Base-by-base conservation (phyloP, 1,140 invertebrate genomes). In the Drosophila littoralis region DNA sequence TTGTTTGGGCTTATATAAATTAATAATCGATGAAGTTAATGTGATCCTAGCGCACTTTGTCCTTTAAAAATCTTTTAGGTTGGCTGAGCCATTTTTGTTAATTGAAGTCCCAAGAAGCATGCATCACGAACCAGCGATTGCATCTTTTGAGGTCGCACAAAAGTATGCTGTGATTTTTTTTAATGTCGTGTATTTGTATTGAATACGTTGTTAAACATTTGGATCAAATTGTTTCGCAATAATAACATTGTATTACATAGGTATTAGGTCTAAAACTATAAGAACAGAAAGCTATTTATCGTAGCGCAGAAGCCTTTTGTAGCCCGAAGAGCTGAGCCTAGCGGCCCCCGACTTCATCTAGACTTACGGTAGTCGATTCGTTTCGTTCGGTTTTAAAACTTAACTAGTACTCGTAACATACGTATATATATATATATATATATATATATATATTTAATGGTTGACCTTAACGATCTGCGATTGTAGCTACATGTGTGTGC, bases 201-300 rank as follows among this genome's bases (percentile, higher is more conserved):
- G 48, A 45, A 65, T 65, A 43, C 61, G 42, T 54, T 45, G 40
- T 15, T 59, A 68, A 46, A 60, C 45, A 17, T 65, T 66, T 46
- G 50, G 51, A 43, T 45, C 63, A 55, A 57, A 57, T 40, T 13
- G 46, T 28, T 32, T n/a, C 40, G 46, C 45, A 63, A 43, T 65
- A 55, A 66, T 67, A 72, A 72, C 69, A 72, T 72, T 58, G 64
- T 51, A 40, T 58, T 58, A 48, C 33, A 48, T 72, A 45, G 35
- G 50, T 66, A 43, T 57, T 71, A 55, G n/a, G 15, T 55, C 65
- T 72, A 72, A 8, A 72, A 72, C 70, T 59, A 72, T 1, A 66
- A 67, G 70, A 72, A 72, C 70, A 67, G 54, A 66, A 72, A 72
- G 61, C 69, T 72, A 58, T 66, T 52, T 9, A 58, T 51, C 63